phyloP scores from a whole-genome alignment of 2,888 invertebrate species.

The Tiphia femorata region DNA sequence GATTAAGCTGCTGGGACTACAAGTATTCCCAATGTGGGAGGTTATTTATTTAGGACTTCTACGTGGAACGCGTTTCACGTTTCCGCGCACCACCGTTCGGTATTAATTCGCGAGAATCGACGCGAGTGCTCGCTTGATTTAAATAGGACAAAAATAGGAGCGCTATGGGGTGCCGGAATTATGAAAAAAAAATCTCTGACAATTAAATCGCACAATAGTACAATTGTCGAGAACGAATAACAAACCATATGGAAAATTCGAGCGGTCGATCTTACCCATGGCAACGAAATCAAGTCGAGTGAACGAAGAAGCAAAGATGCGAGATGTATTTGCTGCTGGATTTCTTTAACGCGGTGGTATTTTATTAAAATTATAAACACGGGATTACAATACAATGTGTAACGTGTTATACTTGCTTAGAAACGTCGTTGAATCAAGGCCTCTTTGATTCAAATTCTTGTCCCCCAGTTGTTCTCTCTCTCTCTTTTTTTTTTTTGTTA shows the following conservation, averaged over 20 bases:
- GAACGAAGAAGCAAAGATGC: too few relatives aligned
- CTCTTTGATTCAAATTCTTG: conserved; percentile 55
- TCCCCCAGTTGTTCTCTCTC: conserved; percentile 29
- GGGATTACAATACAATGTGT: conserved; percentile 55
- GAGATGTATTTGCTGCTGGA: not conserved
- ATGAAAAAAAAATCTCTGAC: too few relatives aligned
- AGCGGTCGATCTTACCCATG: not conserved
- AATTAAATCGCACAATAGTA: too few relatives aligned
- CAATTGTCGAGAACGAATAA: too few relatives aligned
- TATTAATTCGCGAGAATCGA: too few relatives aligned
- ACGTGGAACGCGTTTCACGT: too few relatives aligned
- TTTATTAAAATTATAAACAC: conserved; percentile 62
- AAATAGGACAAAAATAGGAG: too few relatives aligned
- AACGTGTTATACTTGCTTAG: conserved; percentile 49
- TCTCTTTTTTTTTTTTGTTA: conserved; percentile 6
- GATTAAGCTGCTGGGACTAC: conserved; percentile 15
- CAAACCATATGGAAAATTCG: too few relatives aligned
- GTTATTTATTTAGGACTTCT: conserved; percentile 22
- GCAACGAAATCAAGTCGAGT: conserved; percentile 6
- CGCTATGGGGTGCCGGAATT: too few relatives aligned
- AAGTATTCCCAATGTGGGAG: not conserved
- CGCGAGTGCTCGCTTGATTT: too few relatives aligned
- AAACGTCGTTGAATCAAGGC: conserved; percentile 62
- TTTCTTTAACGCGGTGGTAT: conserved; percentile 52
- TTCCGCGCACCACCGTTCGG: too few relatives aligned